A percentile compares a stretch with the other conserved stretches of the same genome.
phyloP scores from a whole-genome alignment of 2,113 vertebrate species.

The Alligator mississippiensis region DNA sequence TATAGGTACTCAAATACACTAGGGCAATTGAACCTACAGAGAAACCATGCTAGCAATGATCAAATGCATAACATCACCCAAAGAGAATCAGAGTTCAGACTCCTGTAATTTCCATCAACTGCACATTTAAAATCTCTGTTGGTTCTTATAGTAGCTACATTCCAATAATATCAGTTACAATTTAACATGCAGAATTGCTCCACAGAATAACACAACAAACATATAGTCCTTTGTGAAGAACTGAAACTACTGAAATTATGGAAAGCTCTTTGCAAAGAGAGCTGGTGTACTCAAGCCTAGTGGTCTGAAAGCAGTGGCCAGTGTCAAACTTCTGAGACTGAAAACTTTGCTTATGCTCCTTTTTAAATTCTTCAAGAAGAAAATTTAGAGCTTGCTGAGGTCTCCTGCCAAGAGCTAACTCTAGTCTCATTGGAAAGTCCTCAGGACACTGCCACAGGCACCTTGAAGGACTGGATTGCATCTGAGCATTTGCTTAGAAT shows the following conservation, averaged over 20 bases:
- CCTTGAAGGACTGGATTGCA: not conserved
- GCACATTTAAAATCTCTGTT: not conserved
- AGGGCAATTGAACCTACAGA: too few species aligned
- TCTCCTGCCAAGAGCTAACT: not conserved
- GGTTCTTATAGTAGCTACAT: not conserved
- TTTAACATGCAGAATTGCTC: not conserved
- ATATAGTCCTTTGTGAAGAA: not conserved
- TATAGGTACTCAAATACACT: not conserved
- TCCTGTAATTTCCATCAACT: not conserved
- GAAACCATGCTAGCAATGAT: not conserved
- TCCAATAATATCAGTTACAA: not conserved
- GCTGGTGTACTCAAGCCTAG: not conserved
- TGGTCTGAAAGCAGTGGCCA: not conserved
- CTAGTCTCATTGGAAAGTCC: not conserved
- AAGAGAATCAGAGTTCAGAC: not conserved
- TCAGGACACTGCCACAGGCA: not conserved
- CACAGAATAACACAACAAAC: not conserved
- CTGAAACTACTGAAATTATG: not conserved
- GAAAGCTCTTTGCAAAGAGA: not conserved
- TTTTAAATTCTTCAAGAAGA: not conserved
- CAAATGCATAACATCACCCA: too few species aligned
- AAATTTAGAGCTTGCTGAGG: not conserved
- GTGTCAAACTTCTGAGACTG: not conserved
- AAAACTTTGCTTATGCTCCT: not conserved
- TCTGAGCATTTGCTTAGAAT: not conserved